Base-by-base conservation (phyloP, 2,113 vertebrate genomes). In the Sphaerodactylus townsendi region DNA sequence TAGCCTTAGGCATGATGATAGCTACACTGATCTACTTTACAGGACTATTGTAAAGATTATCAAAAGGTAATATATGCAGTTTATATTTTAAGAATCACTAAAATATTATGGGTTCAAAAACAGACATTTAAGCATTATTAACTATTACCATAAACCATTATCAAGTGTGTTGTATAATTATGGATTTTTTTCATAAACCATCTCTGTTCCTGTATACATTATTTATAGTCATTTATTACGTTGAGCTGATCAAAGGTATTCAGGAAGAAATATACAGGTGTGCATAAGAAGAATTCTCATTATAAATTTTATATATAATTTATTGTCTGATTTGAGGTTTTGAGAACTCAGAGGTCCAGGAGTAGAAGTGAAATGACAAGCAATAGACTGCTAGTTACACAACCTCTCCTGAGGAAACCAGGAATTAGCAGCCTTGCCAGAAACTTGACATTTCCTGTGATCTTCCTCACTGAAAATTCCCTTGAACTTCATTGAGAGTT, bases 311-410 rank as follows among this genome's bases (percentile, higher is more conserved):
- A 1, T 75, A 19, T 65, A 23, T 17, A 35, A 25, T 50, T 1
- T 9, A 8, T 15, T 11, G 44, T 50, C 21, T 82, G 56, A 84
- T 76, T 84, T 1, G 3, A n/a, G n/a, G 71, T 13, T 66, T 69
- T 50, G 64, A 82, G 62, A 35, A 69, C 10, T 37, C 6, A 41
- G 3, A 9, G 62, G 28, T 46, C 17, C n/a, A 25, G 62, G 50
- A n/a, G 66, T 62, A 46, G 37, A 46, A 71, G 17, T 30, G 80
- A 70, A 84, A 89, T 87, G 85, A 65, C 76, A 84, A 85, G 64
- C 65, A 87, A 81, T 35, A 19, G 39, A 3, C 5, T 71, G 50
- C 66, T 78, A 35, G 79, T 72, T 82, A 53, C 28, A 37, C 25
- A 65, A 66, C 77, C 53, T 77, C 53, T 84, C 56, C 81, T 84